Conservation (phyloP, 2,888 invertebrate genomes). For the Cerastis rubricosa region DNA sequence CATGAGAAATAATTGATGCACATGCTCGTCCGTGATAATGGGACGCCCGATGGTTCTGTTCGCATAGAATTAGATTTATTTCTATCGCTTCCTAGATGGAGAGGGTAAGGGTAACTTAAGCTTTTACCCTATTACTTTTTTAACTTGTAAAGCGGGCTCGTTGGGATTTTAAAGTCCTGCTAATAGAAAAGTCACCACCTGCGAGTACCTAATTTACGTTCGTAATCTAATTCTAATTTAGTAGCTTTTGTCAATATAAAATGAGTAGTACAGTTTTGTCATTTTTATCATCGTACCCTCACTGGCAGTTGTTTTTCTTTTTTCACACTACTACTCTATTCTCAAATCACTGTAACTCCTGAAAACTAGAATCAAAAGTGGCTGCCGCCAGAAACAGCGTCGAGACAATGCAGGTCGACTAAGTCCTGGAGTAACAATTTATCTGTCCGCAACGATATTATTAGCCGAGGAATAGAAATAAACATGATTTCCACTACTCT, state of each 20-base stretch:
- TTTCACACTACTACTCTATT: background rate
- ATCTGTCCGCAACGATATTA: background rate
- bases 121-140: background rate
- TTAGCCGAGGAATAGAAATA: background rate
- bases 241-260: background rate
- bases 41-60: conserved; percentile 19
- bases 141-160: background rate
- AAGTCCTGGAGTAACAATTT: background rate
- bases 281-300: background rate
- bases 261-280: background rate
- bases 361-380: background rate
- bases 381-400: background rate
- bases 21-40: conserved; percentile 43
- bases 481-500: background rate
- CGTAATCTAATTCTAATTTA: too few relatives aligned
- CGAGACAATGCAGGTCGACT: background rate
- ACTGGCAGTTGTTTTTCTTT: background rate
- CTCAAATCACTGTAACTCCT: background rate
- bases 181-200: background rate
- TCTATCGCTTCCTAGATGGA: background rate
- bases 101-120: background rate
- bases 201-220: background rate
- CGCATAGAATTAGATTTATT: conserved; percentile 17
- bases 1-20: conserved; percentile 52
- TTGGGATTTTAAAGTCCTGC: background rate